These are phyloP conservation scores for Rotaria macrura DNA, from an alignment of 2,888 invertebrate species.

Conservation along the genomic window DNA sequence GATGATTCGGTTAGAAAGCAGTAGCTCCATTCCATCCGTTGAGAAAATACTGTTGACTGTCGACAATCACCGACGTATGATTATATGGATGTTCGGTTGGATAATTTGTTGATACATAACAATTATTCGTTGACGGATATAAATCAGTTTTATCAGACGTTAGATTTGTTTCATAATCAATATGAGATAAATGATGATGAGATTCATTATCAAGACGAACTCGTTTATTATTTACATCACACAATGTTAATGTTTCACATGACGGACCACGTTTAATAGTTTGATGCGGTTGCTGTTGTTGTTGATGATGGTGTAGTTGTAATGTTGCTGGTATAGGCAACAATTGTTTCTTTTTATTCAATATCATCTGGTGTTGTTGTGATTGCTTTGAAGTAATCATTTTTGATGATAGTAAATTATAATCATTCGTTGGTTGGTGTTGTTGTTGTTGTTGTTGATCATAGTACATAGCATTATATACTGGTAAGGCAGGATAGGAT, in stretches of 20 bases:
- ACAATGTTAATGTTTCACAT: background rate
- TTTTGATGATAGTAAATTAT: background rate
- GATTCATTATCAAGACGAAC: slow-evolving; percentile 2
- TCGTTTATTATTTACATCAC: background rate
- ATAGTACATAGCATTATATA: background rate
- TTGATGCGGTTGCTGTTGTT: too few relatives aligned
- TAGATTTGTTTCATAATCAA: background rate
- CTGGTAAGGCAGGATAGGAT: background rate
- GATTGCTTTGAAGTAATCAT: background rate
- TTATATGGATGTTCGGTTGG: background rate
- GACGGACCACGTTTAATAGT: background rate
- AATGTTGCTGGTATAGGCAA: background rate
- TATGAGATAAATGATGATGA: background rate
- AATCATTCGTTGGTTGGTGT: too few relatives aligned
- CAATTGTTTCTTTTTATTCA: background rate
- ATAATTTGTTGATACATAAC: slow-evolving; percentile 5
- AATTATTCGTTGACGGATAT: background rate
- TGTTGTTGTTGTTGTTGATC: background rate
- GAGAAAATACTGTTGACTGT: slow-evolving; percentile 18
- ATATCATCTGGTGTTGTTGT: background rate
- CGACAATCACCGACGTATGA: slow-evolving; percentile 19
- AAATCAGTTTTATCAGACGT: background rate
- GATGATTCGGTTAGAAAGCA: background rate
- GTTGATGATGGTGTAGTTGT: background rate
- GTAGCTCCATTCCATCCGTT: slow-evolving; percentile 13